Base-by-base conservation (phyloP, 2,113 vertebrate species). In the Ursus arctos region DNA sequence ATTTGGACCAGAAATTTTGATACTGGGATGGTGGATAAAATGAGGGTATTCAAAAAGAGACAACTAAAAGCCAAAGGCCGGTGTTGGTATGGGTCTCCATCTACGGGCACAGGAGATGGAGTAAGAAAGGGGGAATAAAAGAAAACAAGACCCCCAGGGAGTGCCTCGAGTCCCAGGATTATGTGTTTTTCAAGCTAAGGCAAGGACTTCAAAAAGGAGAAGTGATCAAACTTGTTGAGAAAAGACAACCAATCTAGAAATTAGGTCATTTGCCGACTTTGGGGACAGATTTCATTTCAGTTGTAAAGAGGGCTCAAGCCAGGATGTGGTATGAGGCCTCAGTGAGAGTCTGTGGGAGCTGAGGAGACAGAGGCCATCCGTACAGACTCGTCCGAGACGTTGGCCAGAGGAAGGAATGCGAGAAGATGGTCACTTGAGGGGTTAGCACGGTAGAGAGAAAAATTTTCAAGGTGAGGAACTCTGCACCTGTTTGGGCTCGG, bases 131-230 rank as follows among this genome's bases (percentile, higher is more conserved):
- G 74, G 81, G 9, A 4, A 47, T 16, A 43, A 43, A n/a, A 28
- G 9, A 1, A 28, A 10, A 49, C 22, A 26, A 0, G 19, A 63
- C 19, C 8, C 12, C 18, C 61, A 43, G 5, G 3, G 19, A 55
- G 9, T 16, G 18, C 67, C 47, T 11, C 24, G 36, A 79, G n/a
- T 55, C 19, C 10, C 11, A 26, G 51, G 7, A 51, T 24, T 36
- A 83, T 47, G 51, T 69, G 13, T 4, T 63, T 91, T 92, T 72
- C 57, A 28, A 82, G 67, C 21, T 26, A 31, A 93, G 33, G n/a
- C 83, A n/a, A 53, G 16, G 24, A 89, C 82, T 89, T 47, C 47
- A 19, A n/a, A 90, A 83, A 86, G 28, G 55, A 92, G 13, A 49
- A 33, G 81, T 40, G 40, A 59, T 69, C 19, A 53, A 15, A 61